Conservation (phyloP, 1,140 invertebrate genomes). For the Zaprionus kolodkinae region DNA sequence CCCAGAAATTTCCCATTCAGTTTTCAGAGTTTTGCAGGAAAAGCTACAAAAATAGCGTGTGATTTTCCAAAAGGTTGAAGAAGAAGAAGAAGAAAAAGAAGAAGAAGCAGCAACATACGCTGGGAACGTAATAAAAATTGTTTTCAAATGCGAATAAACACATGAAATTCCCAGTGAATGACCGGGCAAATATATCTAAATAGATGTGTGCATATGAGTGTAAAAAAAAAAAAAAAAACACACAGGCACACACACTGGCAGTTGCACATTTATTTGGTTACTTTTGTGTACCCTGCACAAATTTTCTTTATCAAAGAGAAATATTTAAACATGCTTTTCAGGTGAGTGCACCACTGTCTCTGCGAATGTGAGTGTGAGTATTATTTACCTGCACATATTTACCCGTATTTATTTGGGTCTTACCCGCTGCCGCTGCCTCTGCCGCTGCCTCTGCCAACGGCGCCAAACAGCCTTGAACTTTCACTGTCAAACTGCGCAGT, state of each 20-base stretch:
- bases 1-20: too few relatives aligned
- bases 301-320: slow-evolving; percentile 37
- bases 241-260: not conserved
- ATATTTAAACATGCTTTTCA: slow-evolving; percentile 38
- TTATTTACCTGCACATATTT: slow-evolving; percentile 3
- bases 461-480: slow-evolving; percentile 71
- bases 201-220: not conserved
- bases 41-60: not conserved
- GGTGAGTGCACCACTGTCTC: slow-evolving; percentile 12
- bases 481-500: slow-evolving; percentile 50
- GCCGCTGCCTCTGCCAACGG: not conserved
- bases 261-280: not conserved
- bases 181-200: not conserved
- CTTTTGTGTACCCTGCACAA: slow-evolving; percentile 11
- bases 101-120: not conserved
- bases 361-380: not conserved
- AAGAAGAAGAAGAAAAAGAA: not conserved
- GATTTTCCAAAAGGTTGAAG: not conserved
- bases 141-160: slow-evolving; percentile 6
- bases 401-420: slow-evolving; percentile 11
- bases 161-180: not conserved
- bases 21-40: too few relatives aligned
- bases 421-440: slow-evolving; percentile 25
- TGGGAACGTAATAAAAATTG: not conserved
- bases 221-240: not conserved